Base-by-base conservation (phyloP, 2,113 vertebrate species). In the Mustela lutreola region DNA sequence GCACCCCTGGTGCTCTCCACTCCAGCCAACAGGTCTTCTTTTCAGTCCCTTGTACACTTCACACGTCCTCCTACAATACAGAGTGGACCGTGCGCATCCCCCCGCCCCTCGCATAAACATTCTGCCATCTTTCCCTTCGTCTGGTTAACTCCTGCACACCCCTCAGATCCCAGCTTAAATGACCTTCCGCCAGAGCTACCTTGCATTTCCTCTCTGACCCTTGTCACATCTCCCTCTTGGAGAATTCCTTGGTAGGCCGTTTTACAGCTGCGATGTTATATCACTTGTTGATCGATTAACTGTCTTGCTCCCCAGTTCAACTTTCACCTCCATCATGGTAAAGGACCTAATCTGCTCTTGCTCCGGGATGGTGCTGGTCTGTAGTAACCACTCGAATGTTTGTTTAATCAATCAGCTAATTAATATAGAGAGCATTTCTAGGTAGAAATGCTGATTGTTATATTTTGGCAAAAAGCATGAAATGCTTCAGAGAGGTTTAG, bases 401-500 rank as follows among this genome's bases (percentile, higher is more conserved):
- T 94, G 14, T 85, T 88, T 84, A 45, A 50, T 85, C 36, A 73
- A 16, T 75, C 18, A 82, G 14, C 60, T 65, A 65, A 56, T 89
- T 80, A 60, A 67, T 45, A 26, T 45, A 73, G 28, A 89, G 11
- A 88, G 2, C 79, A 84, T 93, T 96, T 76, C 86, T 88, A 89
- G 12, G 31, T 19, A 75, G 48, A 93, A 95, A 97, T 24, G 18
- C 14, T 19, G 5, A 90, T 71, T 45, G 36, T 86, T 15, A 18
- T 80, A 42, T 76, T 63, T 70, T 71, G 76, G 42, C 70, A 94
- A 92, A 70, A 94, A 48, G 33, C 4, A 11, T 62, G 7, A 85
- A 33, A 42, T 50, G 7, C 80, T 58, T 78, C 71, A 67, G 60
- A 86, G 5, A 76, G 75, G 22, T 86, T 92, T 60, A 56, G 26